Evolutionary conservation across 35 echinoderm and acorn worm species (phyloP).

Genomic region (Ophioderma brevispina): DNA sequence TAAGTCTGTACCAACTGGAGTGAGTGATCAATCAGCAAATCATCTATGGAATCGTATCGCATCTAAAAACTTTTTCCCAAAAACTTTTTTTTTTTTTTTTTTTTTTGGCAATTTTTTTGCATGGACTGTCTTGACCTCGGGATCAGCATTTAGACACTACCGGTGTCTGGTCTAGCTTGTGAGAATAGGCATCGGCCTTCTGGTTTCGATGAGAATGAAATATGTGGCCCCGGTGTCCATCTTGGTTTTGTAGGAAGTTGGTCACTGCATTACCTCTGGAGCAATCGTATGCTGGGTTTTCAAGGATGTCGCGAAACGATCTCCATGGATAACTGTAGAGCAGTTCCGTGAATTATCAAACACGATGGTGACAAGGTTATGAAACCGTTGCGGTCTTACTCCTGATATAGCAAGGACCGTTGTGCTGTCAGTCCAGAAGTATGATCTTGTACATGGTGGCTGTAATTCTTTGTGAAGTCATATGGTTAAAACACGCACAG

Average conservation of each 20-base stretch:
- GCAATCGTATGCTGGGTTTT: slow-evolving; percentile 40
- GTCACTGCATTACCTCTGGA: slow-evolving; percentile 34
- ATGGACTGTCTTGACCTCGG: slow-evolving; percentile 19
- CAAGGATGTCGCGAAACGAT: too few species aligned
- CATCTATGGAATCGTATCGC: not conserved
- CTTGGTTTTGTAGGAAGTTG: not conserved
- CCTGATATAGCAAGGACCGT: slow-evolving; percentile 64
- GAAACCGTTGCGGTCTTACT: slow-evolving; percentile 50
- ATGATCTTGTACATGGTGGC: not conserved
- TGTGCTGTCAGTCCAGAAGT: slow-evolving; percentile 62
- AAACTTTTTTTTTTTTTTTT: too few species aligned
- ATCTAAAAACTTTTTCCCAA: too few species aligned
- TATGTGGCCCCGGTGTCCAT: slow-evolving; percentile 49
- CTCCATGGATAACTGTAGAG: slow-evolving; percentile 31
- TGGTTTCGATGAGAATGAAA: not conserved
- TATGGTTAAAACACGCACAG: slow-evolving; percentile 34
- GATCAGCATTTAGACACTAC: not conserved
- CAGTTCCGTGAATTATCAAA: slow-evolving; percentile 23
- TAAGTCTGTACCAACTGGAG: slow-evolving; percentile 20
- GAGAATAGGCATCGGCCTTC: too few species aligned
- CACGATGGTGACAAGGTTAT: slow-evolving; percentile 50
- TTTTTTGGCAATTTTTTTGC: too few species aligned
- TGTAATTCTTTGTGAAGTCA: slow-evolving; percentile 40
- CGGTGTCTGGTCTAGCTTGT: too few species aligned
- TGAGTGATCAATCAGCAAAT: not conserved